A percentile compares a stretch with the other conserved stretches of the same genome.
These are phyloP conservation scores for Lipophrys pholis DNA, from an alignment of 2,113 vertebrate genomes.

Conservation along the genomic window DNA sequence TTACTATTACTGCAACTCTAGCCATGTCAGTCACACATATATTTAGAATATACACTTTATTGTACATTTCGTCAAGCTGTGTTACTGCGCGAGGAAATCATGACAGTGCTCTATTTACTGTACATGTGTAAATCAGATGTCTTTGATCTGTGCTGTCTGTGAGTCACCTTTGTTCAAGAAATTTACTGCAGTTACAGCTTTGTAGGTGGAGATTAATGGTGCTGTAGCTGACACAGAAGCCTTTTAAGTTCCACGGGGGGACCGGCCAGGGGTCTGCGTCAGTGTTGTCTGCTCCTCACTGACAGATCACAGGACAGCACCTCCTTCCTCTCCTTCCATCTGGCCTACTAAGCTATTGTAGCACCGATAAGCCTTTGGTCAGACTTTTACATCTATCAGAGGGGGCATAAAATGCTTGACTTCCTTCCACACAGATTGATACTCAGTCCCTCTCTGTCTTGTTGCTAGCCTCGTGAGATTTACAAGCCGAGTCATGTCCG, in stretches of 20 bases:
- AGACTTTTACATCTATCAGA: slow-evolving; percentile 55
- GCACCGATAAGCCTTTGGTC: slow-evolving; percentile 47
- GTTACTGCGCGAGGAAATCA: background rate
- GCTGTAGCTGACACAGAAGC: slow-evolving; percentile 11
- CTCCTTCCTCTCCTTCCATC: slow-evolving; percentile 27
- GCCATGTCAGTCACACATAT: background rate
- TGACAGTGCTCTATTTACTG: background rate
- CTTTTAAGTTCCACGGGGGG: slow-evolving; percentile 35
- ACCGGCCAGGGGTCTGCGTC: slow-evolving; percentile 18
- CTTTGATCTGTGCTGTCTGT: slow-evolving; percentile 6
- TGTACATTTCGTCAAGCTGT: background rate
- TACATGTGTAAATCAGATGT: background rate
- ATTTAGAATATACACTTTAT: background rate
- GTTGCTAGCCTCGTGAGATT: slow-evolving; percentile 63
- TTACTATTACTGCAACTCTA: background rate
- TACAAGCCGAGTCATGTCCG: slow-evolving; percentile 50
- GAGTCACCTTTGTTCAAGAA: background rate
- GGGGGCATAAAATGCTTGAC: slow-evolving; percentile 58
- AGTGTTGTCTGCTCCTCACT: slow-evolving; percentile 25
- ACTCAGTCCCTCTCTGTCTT: slow-evolving; percentile 51
- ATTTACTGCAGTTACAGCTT: slow-evolving; percentile 24
- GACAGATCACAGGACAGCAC: slow-evolving; percentile 38
- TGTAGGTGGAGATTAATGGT: slow-evolving; percentile 45
- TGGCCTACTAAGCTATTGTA: slow-evolving; percentile 16
- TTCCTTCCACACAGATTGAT: slow-evolving; percentile 48